phyloP scores from a whole-genome alignment of 2,888 invertebrate genomes.

The Daptonema setosum region DNA sequence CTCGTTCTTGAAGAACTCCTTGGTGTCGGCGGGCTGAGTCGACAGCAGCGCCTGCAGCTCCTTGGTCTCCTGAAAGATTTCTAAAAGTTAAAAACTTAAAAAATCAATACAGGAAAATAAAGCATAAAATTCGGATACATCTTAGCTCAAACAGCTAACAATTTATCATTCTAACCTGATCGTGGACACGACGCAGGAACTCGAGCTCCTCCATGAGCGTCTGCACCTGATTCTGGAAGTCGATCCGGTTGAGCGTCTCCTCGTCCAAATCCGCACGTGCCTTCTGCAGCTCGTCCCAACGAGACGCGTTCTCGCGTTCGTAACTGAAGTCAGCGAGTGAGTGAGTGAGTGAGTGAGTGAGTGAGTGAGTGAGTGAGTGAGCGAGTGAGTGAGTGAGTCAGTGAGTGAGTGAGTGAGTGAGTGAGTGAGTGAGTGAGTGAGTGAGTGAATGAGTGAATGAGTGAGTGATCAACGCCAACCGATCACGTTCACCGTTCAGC shows the following conservation, averaged over 20 bases:
- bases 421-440: no score
- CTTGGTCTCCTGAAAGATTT: slow-evolving; percentile 24
- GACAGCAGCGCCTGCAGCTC: slow-evolving; percentile 26
- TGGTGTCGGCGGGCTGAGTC: slow-evolving; percentile 25
- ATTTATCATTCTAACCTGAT: slow-evolving; percentile 4
- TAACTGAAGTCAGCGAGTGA: slow-evolving; percentile 8
- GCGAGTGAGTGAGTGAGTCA: no score
- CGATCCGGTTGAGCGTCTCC: slow-evolving; percentile 29
- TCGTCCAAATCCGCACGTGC: slow-evolving; percentile 28
- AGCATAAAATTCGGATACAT: background rate
- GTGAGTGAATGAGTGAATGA: no score
- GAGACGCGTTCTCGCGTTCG: slow-evolving; percentile 20
- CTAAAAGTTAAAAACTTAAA: background rate
- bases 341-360: no score
- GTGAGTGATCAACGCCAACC: no score
- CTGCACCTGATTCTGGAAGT: slow-evolving; percentile 28
- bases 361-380: no score
- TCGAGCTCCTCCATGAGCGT: slow-evolving; percentile 28
- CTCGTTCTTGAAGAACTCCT: slow-evolving; percentile 35
- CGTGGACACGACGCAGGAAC: slow-evolving; percentile 18
- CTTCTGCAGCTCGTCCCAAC: slow-evolving; percentile 26
- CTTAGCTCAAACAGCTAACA: background rate
- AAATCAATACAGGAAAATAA: background rate
- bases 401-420: no score
- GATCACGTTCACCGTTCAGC: background rate